Percentiles rank a stretch among this genome's conserved stretches.
Evolutionary conservation across 2,797 vertebrate species (phyloP).

Genomic region (Neosilurus hyrtlii): DNA sequence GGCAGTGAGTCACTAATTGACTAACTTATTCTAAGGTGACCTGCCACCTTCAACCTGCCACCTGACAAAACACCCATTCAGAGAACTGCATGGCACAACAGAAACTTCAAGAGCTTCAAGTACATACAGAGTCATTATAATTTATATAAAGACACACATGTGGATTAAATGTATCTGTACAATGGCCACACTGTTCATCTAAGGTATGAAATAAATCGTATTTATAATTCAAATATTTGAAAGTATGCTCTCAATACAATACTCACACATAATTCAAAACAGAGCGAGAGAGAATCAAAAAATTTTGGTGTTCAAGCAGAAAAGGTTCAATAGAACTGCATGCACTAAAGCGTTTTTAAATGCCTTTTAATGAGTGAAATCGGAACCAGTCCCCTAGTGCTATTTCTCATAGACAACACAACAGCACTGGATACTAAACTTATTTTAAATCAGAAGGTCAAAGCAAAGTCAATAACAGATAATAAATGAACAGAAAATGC

Average conservation of each 20-base stretch:
- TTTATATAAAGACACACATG: conserved; percentile 5
- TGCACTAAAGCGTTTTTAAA: not conserved
- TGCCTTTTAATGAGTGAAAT: not conserved
- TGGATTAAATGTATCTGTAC: not conserved
- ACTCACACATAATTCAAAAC: not conserved
- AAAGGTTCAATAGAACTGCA: not conserved
- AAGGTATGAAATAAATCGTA: not conserved
- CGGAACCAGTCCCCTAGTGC: not conserved
- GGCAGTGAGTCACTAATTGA: not conserved
- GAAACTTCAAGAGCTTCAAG: not conserved
- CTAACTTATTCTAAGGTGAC: conserved; percentile 14
- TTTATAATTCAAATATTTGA: not conserved
- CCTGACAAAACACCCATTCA: conserved; percentile 34
- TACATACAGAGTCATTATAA: not conserved
- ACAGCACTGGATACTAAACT: not conserved
- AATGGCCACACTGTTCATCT: not conserved
- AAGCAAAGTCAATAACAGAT: not conserved
- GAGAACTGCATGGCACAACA: conserved; percentile 2
- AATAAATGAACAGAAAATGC: conserved; percentile 10
- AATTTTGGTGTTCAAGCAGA: not conserved
- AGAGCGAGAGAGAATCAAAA: not conserved
- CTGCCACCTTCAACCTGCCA: conserved; percentile 23
- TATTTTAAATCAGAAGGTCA: not conserved
- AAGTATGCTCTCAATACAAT: not conserved
- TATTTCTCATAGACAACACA: not conserved